A percentile compares a stretch with the other conserved stretches of the same genome.
phyloP scores from a whole-genome alignment of 2,113 vertebrate species.

The Rissa tridactyla region DNA sequence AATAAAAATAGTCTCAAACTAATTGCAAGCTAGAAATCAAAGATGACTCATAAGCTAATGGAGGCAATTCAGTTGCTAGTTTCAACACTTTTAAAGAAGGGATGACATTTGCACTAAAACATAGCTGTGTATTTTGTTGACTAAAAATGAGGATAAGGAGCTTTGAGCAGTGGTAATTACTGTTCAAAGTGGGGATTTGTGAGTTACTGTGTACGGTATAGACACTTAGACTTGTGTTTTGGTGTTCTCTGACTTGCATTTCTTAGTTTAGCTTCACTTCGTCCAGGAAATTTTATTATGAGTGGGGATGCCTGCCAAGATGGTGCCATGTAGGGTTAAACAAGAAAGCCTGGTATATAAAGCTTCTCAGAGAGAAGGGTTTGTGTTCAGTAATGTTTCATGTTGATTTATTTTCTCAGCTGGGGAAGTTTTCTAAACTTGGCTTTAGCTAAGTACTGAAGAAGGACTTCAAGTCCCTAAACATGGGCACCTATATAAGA shows the following conservation, averaged over 20 bases:
- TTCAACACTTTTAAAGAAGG: background rate
- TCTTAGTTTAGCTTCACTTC: background rate
- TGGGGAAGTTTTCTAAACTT: background rate
- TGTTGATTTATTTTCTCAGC: background rate
- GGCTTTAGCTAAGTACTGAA: background rate
- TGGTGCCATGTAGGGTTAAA: slow-evolving; percentile 25
- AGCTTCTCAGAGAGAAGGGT: background rate
- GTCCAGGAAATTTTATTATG: background rate
- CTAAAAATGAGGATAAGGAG: background rate
- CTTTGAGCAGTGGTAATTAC: background rate
- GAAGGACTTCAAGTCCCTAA: background rate
- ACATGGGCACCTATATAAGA: background rate
- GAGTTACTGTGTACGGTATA: background rate
- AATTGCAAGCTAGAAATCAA: background rate
- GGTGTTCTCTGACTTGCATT: slow-evolving; percentile 6
- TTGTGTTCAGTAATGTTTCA: background rate
- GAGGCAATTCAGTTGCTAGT: background rate
- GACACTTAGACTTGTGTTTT: too few species aligned
- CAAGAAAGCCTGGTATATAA: background rate
- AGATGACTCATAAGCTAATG: slow-evolving; percentile 4
- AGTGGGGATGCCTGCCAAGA: background rate
- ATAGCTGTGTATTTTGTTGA: background rate
- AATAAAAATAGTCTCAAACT: background rate
- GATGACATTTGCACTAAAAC: background rate
- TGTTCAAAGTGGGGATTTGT: background rate